Evolutionary conservation across 1,140 invertebrate genomes (phyloP), one percentile per base, ranked within the genome.

Genomic region (Proctacanthus coquilletti): DNA sequence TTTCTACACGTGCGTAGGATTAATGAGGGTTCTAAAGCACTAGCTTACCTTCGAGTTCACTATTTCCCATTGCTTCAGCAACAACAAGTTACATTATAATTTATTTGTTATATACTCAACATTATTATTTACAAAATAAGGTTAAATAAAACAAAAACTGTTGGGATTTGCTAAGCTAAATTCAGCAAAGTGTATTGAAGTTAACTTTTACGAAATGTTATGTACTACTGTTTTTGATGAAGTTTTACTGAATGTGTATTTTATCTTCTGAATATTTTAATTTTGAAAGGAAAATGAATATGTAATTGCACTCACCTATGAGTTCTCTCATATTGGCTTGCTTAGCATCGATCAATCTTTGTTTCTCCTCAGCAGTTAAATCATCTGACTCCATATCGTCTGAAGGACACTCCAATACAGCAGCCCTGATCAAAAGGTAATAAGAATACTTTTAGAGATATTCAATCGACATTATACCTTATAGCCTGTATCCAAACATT

Each of bases 401-500:
- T 21, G 72, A 68, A 0, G 78, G 78, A 50, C 78, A 82, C 29
- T 67, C 66, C 43, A 80, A 74, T 10, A 82, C 78, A 3, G 78
- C 76, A 8, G 68, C 62, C 44, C 74, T 71, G n/a, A n/a, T n/a
- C n/a, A n/a, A n/a, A n/a, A n/a, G n/a, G n/a, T n/a, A n/a, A n/a
- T n/a, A n/a, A n/a, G n/a, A n/a, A n/a, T n/a, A n/a, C n/a, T n/a
- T n/a, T n/a, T n/a, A n/a, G n/a, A n/a, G n/a, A n/a, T n/a, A n/a
- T n/a, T n/a, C n/a, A n/a, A n/a, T n/a, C n/a, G n/a, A 39, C 15
- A 17, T 9, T 30, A 14, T 69, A 77, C 64, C 80, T 69, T 41
- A 95, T 82, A 6, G 79, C 72, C 47, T 80, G 71, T 45, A 94
- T 86, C 91, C 91, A 95, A 1, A 75, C 60, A 46, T 82, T 77